Percentiles rank a stretch among this genome's conserved stretches.
These are phyloP conservation scores for Harpalus rufipes DNA, from an alignment of 2,888 invertebrate genomes.

Conservation along the genomic window DNA sequence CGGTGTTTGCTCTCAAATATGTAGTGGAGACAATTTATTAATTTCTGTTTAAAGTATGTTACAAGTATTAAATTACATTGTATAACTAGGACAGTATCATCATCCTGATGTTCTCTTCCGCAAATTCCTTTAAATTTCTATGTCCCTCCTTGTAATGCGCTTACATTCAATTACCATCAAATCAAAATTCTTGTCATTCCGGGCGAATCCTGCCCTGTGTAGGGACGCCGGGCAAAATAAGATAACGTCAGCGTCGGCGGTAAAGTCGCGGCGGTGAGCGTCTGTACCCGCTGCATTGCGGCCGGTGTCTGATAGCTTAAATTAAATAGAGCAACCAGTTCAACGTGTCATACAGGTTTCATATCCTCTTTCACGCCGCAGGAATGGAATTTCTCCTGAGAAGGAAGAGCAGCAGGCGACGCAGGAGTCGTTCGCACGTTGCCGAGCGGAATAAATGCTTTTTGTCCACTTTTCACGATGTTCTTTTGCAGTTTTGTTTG, in stretches of 20 bases:
- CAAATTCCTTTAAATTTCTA: neutral
- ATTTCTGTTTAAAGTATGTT: too few species aligned
- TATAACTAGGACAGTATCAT: too few species aligned
- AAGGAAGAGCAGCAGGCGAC: neutral
- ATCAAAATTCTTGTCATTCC: conserved; percentile 44
- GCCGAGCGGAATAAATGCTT: conserved; percentile 39
- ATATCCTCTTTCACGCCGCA: conserved; percentile 60
- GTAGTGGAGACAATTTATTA: too few species aligned
- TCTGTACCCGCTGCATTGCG: conserved; percentile 56
- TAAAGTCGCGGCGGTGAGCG: neutral
- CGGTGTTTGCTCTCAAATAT: too few species aligned
- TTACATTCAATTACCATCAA: conserved; percentile 8
- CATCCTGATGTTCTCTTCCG: neutral
- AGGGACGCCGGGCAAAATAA: conserved; percentile 52
- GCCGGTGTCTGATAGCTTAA: conserved; percentile 60
- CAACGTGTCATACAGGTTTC: conserved; percentile 62
- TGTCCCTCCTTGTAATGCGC: neutral
- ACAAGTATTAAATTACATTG: too few species aligned
- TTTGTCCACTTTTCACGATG: conserved; percentile 44
- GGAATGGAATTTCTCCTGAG: conserved; percentile 38
- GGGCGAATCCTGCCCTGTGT: conserved; percentile 15
- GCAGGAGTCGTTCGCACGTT: conserved; percentile 18
- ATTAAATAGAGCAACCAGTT: conserved; percentile 62
- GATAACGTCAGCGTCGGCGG: conserved; percentile 59
- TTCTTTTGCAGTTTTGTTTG: conserved; percentile 25